Base-by-base conservation (phyloP, 2,797 vertebrate genomes). In the Protosalanx chinensis region DNA sequence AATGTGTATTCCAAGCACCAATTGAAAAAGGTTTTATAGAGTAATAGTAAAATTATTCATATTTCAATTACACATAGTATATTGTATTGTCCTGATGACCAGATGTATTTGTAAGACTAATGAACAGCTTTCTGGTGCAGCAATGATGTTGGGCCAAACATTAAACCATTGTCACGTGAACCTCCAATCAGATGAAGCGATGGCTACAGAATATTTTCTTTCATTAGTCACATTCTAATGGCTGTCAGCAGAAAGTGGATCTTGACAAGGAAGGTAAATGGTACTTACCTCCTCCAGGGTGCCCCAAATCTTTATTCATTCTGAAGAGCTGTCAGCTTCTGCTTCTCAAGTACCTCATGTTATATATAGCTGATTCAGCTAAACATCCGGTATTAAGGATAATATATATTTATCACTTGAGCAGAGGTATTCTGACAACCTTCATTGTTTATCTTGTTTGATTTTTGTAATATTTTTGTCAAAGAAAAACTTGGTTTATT, bases 191-290 rank as follows among this genome's bases (percentile, higher is more conserved):
- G 72, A 72, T 72, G 69, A 76, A 67, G 23, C 30, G 1, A 61
- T 33, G 70, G 71, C 70, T 66, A 63, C 69, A 70, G 69, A 74
- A 60, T 69, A 72, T 46, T 37, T 56, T 70, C 74, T 77, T 75
- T 77, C 72, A 74, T 80, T 76, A 80, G 77, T 72, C 68, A 67
- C 69, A 72, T 33, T 68, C 73, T 80, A 80, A 77, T 77, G 69
- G 72, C 56, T 76, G 65, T 80, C 75, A 74, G 73, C 72, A 66
- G 56, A 61, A 76, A 62, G 53, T 29, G 63, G 69, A 68, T 77
- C 69, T 69, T 80, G 75, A 77, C 78, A 77, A 67, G 32, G 30
- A 53, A 13, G 72, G 62, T 61, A 41, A 57, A 33, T 66, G 69
- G 49, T 35, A 33, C 57, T 70, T 63, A 58, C 27, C 57, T 76